Percentiles rank a stretch among this genome's conserved stretches.
These are phyloP conservation scores for Hemibagrus guttatus DNA, from an alignment of 2,797 vertebrate species.

Conservation along the genomic window DNA sequence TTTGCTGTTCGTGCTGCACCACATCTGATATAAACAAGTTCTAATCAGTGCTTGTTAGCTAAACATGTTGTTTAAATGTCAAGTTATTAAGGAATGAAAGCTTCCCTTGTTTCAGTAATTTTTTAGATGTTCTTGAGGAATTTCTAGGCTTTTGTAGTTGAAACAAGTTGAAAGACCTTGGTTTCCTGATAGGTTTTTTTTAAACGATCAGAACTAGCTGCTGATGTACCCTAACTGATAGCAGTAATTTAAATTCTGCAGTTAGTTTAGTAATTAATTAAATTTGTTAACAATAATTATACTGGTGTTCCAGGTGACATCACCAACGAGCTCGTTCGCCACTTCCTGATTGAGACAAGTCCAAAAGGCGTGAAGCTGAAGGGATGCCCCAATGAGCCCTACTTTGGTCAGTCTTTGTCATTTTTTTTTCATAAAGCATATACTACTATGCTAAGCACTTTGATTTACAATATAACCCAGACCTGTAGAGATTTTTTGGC, in stretches of 20 bases:
- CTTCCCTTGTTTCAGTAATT: neutral
- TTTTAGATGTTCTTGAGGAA: neutral
- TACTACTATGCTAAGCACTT: neutral
- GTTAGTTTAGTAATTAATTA: neutral
- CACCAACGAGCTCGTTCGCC: slow-evolving; percentile 92
- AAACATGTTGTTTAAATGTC: neutral
- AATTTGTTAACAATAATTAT: neutral
- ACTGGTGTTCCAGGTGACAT: slow-evolving; percentile 77
- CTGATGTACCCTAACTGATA: neutral
- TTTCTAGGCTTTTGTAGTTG: neutral
- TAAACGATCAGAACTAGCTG: neutral
- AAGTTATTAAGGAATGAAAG: neutral
- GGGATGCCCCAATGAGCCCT: slow-evolving; percentile 95
- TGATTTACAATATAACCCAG: neutral
- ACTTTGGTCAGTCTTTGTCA: slow-evolving; percentile 85
- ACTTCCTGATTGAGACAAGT: slow-evolving; percentile 98
- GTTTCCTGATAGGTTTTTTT: neutral
- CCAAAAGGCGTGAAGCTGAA: slow-evolving; percentile 97
- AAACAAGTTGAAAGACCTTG: neutral
- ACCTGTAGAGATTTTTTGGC: neutral
- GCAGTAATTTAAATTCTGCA: neutral
- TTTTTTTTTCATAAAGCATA: slow-evolving; percentile 3
- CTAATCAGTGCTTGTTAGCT: neutral
- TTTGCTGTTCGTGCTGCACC: neutral
- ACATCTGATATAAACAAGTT: neutral